Percentiles rank a stretch among this genome's conserved stretches.
Conservation (phyloP, 2,888 invertebrate species). For the Endomychus coccineus region DNA sequence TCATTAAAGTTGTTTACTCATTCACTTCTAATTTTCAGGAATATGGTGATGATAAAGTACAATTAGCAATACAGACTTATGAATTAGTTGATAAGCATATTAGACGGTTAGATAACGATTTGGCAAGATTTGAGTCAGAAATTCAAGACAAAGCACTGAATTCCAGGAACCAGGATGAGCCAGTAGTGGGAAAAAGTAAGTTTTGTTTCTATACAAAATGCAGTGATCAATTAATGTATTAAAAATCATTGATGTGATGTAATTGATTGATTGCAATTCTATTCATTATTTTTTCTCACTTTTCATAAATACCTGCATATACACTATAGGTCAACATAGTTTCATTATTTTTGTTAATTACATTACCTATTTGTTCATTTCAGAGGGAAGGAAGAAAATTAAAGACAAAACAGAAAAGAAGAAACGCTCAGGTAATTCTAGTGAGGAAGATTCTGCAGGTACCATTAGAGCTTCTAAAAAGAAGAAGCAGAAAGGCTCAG, state of each 20-base stretch:
- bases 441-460: slow-evolving; percentile 46
- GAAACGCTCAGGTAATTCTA: slow-evolving; percentile 47
- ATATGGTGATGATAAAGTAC: slow-evolving; percentile 95
- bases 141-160: slow-evolving; percentile 89
- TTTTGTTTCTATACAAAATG: neutral
- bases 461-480: slow-evolving; percentile 44
- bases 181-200: slow-evolving; percentile 54
- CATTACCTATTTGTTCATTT: slow-evolving; percentile 3
- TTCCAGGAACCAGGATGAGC: slow-evolving; percentile 62
- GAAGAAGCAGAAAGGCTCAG: slow-evolving; percentile 52
- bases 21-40: slow-evolving; percentile 45
- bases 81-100: slow-evolving; percentile 98
- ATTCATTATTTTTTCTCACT: neutral
- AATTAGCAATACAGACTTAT: slow-evolving; percentile 95
- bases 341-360: neutral
- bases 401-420: slow-evolving; percentile 60
- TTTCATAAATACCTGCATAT: too few species aligned
- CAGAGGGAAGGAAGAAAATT: slow-evolving; percentile 63
- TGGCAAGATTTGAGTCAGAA: slow-evolving; percentile 93
- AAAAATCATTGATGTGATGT: too few species aligned
- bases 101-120: slow-evolving; percentile 87
- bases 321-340: too few species aligned
- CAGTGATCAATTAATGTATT: too few species aligned
- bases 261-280: too few species aligned
- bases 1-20: too few species aligned